phyloP scores from a whole-genome alignment of 1,140 invertebrate genomes.

The Orussus abietinus region DNA sequence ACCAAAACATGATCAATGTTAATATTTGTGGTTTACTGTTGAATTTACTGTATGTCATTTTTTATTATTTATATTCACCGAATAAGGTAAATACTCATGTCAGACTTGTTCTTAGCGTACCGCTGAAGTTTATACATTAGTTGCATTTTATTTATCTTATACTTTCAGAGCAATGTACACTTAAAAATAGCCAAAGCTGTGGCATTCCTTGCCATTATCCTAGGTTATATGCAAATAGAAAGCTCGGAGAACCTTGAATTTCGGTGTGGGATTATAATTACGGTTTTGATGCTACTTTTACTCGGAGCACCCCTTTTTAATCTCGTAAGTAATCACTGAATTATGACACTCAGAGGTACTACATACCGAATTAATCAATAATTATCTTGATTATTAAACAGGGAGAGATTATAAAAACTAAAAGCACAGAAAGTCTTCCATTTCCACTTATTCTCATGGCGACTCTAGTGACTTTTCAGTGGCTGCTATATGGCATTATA shows the following conservation, averaged over 20 bases:
- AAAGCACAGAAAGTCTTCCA: slow-evolving; percentile 74
- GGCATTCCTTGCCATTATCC: slow-evolving; percentile 55
- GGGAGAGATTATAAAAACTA: slow-evolving; percentile 68
- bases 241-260: slow-evolving; percentile 61
- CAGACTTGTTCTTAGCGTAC: too few relatives aligned
- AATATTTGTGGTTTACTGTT: slow-evolving; percentile 67
- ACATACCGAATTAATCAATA: not conserved
- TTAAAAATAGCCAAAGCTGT: slow-evolving; percentile 49
- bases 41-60: slow-evolving; percentile 61
- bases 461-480: slow-evolving; percentile 69
- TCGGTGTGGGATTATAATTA: slow-evolving; percentile 67
- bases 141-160: too few relatives aligned
- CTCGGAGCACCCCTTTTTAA: slow-evolving; percentile 68
- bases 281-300: slow-evolving; percentile 62
- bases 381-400: slow-evolving; percentile 34
- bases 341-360: slow-evolving; percentile 2
- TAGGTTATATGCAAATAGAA: slow-evolving; percentile 64
- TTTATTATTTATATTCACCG: slow-evolving; percentile 64
- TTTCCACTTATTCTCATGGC: slow-evolving; percentile 78
- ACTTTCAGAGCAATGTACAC: slow-evolving; percentile 28
- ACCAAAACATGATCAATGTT: slow-evolving; percentile 69
- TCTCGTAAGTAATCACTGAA: slow-evolving; percentile 57
- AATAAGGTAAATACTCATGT: slow-evolving; percentile 42
- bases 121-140: too few relatives aligned
- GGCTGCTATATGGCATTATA: slow-evolving; percentile 78